Percentiles rank a stretch among this genome's conserved stretches.
These are phyloP conservation scores for Limnothrissa miodon DNA, from an alignment of 2,113 vertebrate genomes.

Conservation along the genomic window DNA sequence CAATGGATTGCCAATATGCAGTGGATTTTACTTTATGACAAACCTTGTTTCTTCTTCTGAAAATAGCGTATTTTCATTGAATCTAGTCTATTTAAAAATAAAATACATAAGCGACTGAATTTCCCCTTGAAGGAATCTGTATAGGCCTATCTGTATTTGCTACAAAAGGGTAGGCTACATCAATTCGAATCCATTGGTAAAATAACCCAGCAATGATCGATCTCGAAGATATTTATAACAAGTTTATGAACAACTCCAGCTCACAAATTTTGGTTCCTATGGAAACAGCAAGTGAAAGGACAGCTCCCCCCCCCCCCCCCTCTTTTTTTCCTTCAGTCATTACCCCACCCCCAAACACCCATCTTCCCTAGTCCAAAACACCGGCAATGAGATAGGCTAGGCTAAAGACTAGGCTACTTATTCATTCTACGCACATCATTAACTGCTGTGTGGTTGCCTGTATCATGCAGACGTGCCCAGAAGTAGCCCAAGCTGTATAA, in stretches of 20 bases:
- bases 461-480: background rate
- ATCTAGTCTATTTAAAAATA: background rate
- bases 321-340: conserved; percentile 35
- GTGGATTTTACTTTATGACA: background rate
- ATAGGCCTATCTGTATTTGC: no score
- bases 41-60: background rate
- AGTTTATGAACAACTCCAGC: conserved; percentile 42
- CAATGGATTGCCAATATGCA: no score
- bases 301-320: conserved; percentile 49
- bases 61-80: background rate
- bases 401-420: background rate
- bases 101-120: background rate
- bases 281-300: conserved; percentile 61
- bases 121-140: no score
- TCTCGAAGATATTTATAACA: conserved; percentile 29
- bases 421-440: background rate
- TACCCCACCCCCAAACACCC: conserved; percentile 23
- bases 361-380: conserved; percentile 21
- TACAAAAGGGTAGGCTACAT: no score
- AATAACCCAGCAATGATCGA: background rate
- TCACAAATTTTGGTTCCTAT: conserved; percentile 58
- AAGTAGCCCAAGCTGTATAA: background rate
- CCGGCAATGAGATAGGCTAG: conserved; percentile 2
- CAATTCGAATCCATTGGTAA: background rate
- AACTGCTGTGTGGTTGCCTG: background rate